These are phyloP conservation scores for Gastracanthus pulcherrimus DNA, from an alignment of 2,888 invertebrate genomes.

Conservation along the genomic window DNA sequence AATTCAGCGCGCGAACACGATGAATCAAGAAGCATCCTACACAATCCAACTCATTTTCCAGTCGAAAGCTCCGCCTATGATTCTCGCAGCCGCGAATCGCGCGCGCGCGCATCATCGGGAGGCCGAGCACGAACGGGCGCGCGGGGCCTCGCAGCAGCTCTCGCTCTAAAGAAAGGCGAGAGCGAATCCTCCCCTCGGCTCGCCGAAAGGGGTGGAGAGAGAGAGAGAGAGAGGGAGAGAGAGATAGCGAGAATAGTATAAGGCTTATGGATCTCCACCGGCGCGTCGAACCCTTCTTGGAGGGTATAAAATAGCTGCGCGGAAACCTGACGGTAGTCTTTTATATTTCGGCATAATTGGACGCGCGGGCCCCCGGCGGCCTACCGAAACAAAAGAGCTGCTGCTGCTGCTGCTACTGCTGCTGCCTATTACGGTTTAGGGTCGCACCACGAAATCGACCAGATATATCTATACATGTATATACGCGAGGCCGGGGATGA, in stretches of 20 bases:
- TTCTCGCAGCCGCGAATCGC: slow-evolving; percentile 36
- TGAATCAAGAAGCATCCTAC: background rate
- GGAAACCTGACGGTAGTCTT: slow-evolving; percentile 42
- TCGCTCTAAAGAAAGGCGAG: slow-evolving; percentile 12
- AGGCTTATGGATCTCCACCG: slow-evolving; percentile 31
- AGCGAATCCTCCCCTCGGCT: slow-evolving; percentile 49
- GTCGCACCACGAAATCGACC: background rate
- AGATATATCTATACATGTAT: background rate
- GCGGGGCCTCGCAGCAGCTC: too few species aligned
- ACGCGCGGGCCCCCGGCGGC: slow-evolving; percentile 54
- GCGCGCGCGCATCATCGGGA: slow-evolving; percentile 37
- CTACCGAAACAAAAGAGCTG: slow-evolving; percentile 57
- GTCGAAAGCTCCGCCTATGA: slow-evolving; percentile 52
- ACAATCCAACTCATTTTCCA: slow-evolving; percentile 56
- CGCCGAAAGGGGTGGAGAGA: slow-evolving; percentile 39
- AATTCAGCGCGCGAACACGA: background rate
- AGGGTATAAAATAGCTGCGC: slow-evolving; percentile 15
- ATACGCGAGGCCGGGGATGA: slow-evolving; percentile 16
- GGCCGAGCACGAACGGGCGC: slow-evolving; percentile 49
- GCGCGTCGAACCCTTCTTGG: background rate
- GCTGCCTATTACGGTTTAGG: background rate
- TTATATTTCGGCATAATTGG: slow-evolving; percentile 71
- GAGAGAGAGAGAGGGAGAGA: slow-evolving; percentile 24
- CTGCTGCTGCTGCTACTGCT: too few species aligned
- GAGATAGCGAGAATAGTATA: slow-evolving; percentile 31